Evolutionary conservation across 2,113 vertebrate species (phyloP), one percentile per base, ranked within the genome.

Genomic region (Chaenocephalus aceratus): DNA sequence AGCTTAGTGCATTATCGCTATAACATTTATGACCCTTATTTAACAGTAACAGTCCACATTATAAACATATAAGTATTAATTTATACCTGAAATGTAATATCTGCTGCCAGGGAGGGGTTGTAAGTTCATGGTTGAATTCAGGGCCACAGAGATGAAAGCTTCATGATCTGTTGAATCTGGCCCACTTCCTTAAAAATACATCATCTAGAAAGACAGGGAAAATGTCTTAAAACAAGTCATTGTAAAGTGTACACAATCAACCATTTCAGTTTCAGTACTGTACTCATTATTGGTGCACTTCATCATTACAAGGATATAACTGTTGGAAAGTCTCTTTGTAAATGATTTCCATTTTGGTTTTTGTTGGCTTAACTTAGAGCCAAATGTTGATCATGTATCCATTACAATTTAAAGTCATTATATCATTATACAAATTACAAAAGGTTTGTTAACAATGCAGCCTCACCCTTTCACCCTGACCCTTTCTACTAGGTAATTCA

Each of bases 301-400:
- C 14, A 21, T 82, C 53, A 60, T 61, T 56, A 21, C 26, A n/a
- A 58, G 23, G 11, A 51, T 70, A 12, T 68, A 48, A 23, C 44
- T 51, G 11, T 14, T 74, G 36, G 34, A 72, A 67, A 49, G 14
- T 45, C 57, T 70, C 30, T 46, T 48, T 57, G 60, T 11, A 63
- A 76, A 61, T 59, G 21, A 58, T 72, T 69, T 34, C 69, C 51
- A 45, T 46, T 76, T 60, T 41, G 26, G n/a, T 84, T 84, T 86
- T 72, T 67, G 62, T 87, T 87, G 71, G 69, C 82, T 77, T 82
- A 49, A 30, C 68, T n/a, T 18, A 3, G 41, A 84, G 78, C 62
- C 60, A 71, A 75, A 68, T 61, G 75, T 62, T 77, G 30, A 62
- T 57, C 30, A 56, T 59, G 10, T 80, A 85, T 68, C 67, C 67